Percentiles rank a stretch among this genome's conserved stretches.
phyloP scores from a whole-genome alignment of 2,113 vertebrate genomes.

The Semnornis frantzii region DNA sequence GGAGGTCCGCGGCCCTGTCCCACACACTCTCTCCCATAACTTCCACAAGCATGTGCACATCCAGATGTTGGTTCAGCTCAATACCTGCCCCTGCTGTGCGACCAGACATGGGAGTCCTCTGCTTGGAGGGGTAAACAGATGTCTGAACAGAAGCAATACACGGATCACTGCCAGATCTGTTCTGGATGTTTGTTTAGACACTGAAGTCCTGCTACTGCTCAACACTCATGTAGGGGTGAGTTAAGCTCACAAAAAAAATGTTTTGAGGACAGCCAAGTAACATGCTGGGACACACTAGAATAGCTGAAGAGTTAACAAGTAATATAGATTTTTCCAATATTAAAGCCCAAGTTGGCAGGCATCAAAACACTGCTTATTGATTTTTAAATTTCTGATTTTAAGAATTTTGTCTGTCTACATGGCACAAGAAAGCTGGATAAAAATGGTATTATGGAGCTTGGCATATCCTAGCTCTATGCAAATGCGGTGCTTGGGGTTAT shows the following conservation, averaged over 20 bases:
- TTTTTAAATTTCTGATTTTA: neutral
- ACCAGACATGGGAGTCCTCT: neutral
- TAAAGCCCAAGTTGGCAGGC: neutral
- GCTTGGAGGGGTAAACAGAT: neutral
- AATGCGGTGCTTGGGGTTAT: neutral
- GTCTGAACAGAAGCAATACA: neutral
- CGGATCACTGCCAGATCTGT: neutral
- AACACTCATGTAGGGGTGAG: too few relatives aligned
- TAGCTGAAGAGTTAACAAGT: neutral
- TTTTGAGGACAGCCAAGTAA: neutral
- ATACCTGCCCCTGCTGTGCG: neutral
- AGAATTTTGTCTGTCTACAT: neutral
- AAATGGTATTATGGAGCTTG: neutral
- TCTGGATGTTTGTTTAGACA: neutral
- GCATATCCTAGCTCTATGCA: neutral
- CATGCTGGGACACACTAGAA: neutral
- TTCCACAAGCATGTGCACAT: rapidly evolving
- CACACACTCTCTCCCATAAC: neutral
- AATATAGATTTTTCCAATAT: neutral
- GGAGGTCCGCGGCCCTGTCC: neutral
- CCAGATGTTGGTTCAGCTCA: neutral
- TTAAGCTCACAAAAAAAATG: neutral
- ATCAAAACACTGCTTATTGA: neutral
- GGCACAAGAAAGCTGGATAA: neutral
- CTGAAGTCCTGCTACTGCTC: neutral